phyloP scores from a whole-genome alignment of 2,797 vertebrate species.

The Emydoidea blandingii region DNA sequence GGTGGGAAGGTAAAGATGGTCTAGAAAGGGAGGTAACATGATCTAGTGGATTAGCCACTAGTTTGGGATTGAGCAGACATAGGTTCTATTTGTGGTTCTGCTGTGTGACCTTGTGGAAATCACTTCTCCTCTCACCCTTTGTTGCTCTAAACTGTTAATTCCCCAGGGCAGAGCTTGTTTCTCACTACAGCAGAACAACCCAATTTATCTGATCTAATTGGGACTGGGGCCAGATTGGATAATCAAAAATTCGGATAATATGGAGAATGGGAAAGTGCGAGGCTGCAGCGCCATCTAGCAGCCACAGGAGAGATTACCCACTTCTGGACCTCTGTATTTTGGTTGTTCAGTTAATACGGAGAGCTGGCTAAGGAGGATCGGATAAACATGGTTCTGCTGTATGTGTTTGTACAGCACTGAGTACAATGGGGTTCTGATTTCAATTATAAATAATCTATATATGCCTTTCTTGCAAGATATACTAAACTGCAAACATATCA shows the following conservation, averaged over 20 bases:
- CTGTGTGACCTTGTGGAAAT: conserved; percentile 24
- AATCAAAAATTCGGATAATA: background rate
- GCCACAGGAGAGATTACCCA: background rate
- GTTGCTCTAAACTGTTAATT: conserved; percentile 39
- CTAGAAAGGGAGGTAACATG: background rate
- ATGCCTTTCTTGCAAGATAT: background rate
- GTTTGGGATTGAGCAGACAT: background rate
- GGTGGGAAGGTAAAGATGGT: background rate
- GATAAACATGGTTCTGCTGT: background rate
- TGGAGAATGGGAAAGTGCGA: background rate
- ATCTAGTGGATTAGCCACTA: background rate
- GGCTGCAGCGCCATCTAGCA: background rate
- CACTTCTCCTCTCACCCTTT: background rate
- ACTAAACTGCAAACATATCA: background rate
- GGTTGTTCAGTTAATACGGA: background rate
- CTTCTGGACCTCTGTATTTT: background rate
- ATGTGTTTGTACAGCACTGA: background rate
- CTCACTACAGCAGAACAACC: background rate
- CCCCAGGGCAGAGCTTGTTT: background rate
- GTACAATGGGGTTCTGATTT: conserved; percentile 1
- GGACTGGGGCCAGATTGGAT: background rate
- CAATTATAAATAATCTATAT: background rate
- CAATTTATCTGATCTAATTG: background rate
- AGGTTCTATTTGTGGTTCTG: background rate
- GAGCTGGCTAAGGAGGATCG: background rate